Percentiles rank a stretch among this genome's conserved stretches.
Evolutionary conservation across 1,140 invertebrate species (phyloP).

Genomic region (Aculops lycopersici): DNA sequence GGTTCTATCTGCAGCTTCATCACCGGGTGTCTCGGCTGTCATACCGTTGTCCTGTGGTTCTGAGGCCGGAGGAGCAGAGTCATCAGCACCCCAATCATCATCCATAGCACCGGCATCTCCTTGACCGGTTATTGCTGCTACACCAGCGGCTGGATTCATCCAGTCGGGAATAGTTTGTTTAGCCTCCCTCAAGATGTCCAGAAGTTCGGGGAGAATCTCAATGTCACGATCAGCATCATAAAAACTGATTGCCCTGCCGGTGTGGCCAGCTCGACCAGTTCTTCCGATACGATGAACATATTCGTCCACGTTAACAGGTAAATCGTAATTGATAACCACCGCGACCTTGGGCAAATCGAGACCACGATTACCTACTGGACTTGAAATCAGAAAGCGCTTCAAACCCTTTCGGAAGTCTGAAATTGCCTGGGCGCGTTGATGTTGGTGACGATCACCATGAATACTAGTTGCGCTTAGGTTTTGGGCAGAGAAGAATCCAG

Average conservation of each 20-base stretch:
- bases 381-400: conserved; percentile 49
- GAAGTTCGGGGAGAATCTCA: conserved; percentile 25
- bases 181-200: conserved; percentile 27
- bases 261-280: conserved; percentile 67
- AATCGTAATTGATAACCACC: conserved; percentile 67
- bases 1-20: no score
- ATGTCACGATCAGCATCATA: conserved; percentile 31
- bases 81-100: no score
- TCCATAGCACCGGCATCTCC: no score
- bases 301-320: conserved; percentile 58
- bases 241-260: conserved; percentile 57
- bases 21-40: no score
- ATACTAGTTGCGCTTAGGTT: conserved; percentile 46
- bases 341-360: conserved; percentile 46
- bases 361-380: conserved; percentile 58
- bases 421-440: conserved; percentile 55
- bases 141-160: no score
- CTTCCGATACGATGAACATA: conserved; percentile 82
- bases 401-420: conserved; percentile 38
- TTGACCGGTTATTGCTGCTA: no score
- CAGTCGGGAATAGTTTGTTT: conserved; percentile 14
- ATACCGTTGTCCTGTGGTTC: no score
- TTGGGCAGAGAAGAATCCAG: conserved; percentile 31
- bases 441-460: conserved; percentile 61
- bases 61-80: no score